A percentile compares a stretch with the other conserved stretches of the same genome.
phyloP scores from a whole-genome alignment of 2,113 vertebrate genomes.

The Platysteira castanea region DNA sequence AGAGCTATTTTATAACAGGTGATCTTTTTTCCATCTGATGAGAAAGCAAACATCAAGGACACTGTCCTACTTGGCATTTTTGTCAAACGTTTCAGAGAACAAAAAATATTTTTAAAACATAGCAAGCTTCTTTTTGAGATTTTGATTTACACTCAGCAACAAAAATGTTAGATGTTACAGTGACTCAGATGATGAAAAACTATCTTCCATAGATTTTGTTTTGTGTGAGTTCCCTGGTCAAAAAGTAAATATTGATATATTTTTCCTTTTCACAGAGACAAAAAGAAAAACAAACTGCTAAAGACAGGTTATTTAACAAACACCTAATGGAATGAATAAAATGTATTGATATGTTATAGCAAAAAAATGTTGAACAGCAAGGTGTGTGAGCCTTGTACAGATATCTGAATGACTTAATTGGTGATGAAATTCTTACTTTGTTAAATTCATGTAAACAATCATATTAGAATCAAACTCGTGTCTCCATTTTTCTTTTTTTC shows the following conservation, averaged over 20 bases:
- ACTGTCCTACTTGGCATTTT: neutral
- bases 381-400: neutral
- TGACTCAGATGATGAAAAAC: conserved; percentile 10
- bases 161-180: conserved; percentile 10
- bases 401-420: neutral
- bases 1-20: neutral
- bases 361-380: neutral
- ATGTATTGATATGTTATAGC: neutral
- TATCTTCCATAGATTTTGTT: neutral
- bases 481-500: too few relatives aligned
- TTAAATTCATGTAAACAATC: neutral
- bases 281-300: neutral
- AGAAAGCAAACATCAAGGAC: conserved; percentile 31
- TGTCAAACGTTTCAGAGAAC: neutral
- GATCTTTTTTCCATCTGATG: conserved; percentile 7
- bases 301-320: neutral
- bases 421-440: neutral
- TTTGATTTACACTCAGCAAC: conserved; percentile 21
- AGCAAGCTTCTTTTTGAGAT: neutral
- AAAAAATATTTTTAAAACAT: neutral
- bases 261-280: neutral
- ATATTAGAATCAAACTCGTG: neutral
- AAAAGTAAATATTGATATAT: neutral
- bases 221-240: neutral
- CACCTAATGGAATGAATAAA: neutral